Evolutionary conservation across 2,113 vertebrate genomes (phyloP), one percentile per base, ranked within the genome.

Genomic region (Elaphurus davidianus): DNA sequence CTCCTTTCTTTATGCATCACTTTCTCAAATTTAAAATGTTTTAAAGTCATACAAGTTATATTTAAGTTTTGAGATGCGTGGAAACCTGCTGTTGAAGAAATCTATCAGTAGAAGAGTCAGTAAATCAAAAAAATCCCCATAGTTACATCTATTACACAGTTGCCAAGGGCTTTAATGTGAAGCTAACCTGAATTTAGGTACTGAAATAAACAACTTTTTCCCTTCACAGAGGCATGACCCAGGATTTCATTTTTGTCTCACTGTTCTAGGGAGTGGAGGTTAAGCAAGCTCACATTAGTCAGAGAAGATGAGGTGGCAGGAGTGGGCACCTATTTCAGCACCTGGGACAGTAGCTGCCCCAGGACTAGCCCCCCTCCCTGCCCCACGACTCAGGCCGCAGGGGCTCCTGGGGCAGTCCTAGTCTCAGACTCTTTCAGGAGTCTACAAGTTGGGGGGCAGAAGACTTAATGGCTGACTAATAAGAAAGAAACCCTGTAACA

Each of bases 351-450:
- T 1, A 8, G 43, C 55, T 3, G 0, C 11, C 15, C 28, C 14
- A 14, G 36, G 52, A 12, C 4, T 40, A 6, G 9, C 17, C 4
- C n/a, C n/a, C 2, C n/a, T 4, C 17, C 4, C 9, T 36, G 7
- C 16, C 21, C 52, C 40, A 25, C 4, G 5, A 23, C 5, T 74
- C 33, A 17, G 40, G 25, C 19, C 2, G 8, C 43, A 6, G 59
- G 9, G 12, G 0, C 0, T 43, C 8, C 40, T 1, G 27, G 84
- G 43, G 0, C 12, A 50, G 25, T 23, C 33, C 33, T 6, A 40
- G 17, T 25, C 79, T 40, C 36, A 64, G 50, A 6, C 7, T 15
- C 7, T 55, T 45, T 85, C 17, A 11, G 40, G 23, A 43, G 23
- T 43, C 71, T 43, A 76, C 40, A 43, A 7, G 40, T 43, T 76